Percentiles rank a stretch among this genome's conserved stretches.
phyloP scores from a whole-genome alignment of 2,113 vertebrate genomes.

The Pseudorectes ferrugineus region DNA sequence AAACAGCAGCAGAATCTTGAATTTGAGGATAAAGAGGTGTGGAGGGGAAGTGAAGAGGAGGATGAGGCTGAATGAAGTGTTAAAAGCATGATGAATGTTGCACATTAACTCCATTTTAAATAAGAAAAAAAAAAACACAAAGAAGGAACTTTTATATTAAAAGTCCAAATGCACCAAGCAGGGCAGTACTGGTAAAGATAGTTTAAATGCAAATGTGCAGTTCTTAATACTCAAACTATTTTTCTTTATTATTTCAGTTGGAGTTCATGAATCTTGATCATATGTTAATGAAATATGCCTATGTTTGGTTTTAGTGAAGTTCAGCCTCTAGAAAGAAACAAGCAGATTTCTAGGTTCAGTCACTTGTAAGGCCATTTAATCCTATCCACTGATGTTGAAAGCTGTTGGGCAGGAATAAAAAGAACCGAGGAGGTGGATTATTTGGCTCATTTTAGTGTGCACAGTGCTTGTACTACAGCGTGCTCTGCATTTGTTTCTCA shows the following conservation, averaged over 20 bases:
- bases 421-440: not conserved
- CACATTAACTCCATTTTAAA: not conserved
- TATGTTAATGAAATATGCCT: not conserved
- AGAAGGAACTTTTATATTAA: not conserved
- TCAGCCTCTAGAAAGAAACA: not conserved
- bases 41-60: not conserved
- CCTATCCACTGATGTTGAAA: not conserved
- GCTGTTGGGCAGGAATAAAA: conserved; percentile 10
- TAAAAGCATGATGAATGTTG: not conserved
- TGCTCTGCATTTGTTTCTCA: not conserved
- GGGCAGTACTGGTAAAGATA: not conserved
- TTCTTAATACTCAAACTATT: not conserved
- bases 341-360: not conserved
- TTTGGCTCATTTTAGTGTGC: not conserved
- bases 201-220: not conserved
- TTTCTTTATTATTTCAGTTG: not conserved
- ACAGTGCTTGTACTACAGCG: not conserved
- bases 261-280: not conserved
- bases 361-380: not conserved
- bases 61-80: not conserved
- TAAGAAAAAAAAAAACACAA: not conserved
- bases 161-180: not conserved
- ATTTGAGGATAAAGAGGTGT: not conserved
- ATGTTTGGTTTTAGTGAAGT: not conserved
- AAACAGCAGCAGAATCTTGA: not conserved